Percentiles rank a stretch among this genome's conserved stretches.
Conservation (phyloP, 2,888 invertebrate genomes). For the Meiosimyza platycephala region DNA sequence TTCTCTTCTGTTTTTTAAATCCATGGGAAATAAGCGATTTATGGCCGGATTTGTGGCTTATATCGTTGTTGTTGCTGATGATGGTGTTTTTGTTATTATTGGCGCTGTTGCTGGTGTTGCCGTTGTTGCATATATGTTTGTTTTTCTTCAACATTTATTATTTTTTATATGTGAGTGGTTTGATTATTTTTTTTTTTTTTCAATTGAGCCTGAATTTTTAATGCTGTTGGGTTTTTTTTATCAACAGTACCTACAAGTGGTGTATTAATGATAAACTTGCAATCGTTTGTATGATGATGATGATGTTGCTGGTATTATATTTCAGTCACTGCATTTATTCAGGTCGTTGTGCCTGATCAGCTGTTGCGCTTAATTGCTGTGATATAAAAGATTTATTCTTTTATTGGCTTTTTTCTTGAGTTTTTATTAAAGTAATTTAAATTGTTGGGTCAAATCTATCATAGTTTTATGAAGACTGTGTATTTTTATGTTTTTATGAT, state of each 20-base stretch:
- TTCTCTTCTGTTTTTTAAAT: constrained; percentile 2
- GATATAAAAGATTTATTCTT: neutral
- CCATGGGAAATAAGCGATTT: constrained; percentile 47
- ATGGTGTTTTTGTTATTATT: constrained; percentile 7
- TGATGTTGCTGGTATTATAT: too few relatives aligned
- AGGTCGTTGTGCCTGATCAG: neutral
- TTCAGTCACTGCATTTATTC: neutral
- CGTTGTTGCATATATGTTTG: neutral
- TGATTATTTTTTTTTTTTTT: too few relatives aligned
- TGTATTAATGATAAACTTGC: too few relatives aligned
- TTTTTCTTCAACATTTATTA: too few relatives aligned
- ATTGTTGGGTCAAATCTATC: neutral
- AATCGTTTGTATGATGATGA: too few relatives aligned
- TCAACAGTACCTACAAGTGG: too few relatives aligned
- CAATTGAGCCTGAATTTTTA: too few relatives aligned
- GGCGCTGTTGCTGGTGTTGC: neutral
- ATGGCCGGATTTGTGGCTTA: constrained; percentile 48
- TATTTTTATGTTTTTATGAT: neutral
- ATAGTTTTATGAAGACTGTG: neutral
- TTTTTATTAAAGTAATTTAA: neutral
- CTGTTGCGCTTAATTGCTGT: constrained; percentile 8
- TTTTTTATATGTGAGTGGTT: too few relatives aligned
- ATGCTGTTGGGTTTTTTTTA: too few relatives aligned
- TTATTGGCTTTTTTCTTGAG: neutral
- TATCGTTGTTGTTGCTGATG: constrained; percentile 33